Percentiles rank a stretch among this genome's conserved stretches.
phyloP scores from a whole-genome alignment of 2,113 vertebrate species.

The Chloropsis hardwickii region DNA sequence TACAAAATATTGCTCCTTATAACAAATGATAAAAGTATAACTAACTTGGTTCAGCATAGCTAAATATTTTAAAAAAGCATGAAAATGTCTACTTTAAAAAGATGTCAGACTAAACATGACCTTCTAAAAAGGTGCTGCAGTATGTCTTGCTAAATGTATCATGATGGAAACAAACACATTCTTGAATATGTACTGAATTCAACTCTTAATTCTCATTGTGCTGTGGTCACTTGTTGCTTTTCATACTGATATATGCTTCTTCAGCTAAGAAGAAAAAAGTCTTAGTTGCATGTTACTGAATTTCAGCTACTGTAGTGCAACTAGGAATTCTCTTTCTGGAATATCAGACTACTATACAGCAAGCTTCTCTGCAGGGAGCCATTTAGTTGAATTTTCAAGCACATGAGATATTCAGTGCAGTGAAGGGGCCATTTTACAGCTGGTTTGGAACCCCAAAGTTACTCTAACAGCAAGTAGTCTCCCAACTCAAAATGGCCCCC shows the following conservation, averaged over 20 bases:
- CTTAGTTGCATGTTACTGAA: constrained; percentile 46
- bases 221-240: background rate
- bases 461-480: background rate
- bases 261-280: constrained; percentile 23
- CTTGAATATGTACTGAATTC: constrained; percentile 27
- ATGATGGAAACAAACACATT: constrained; percentile 51
- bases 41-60: constrained; percentile 65
- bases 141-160: constrained; percentile 49
- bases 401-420: constrained; percentile 53
- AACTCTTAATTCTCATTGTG: background rate
- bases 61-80: constrained; percentile 67
- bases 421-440: constrained; percentile 32
- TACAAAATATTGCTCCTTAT: constrained; percentile 74
- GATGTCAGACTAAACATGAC: constrained; percentile 53
- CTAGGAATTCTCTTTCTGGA: constrained; percentile 20
- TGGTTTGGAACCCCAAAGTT: constrained; percentile 22
- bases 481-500: background rate
- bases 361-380: constrained; percentile 34
- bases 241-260: background rate
- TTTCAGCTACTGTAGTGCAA: constrained; percentile 49
- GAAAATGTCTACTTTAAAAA: constrained; percentile 65
- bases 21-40: constrained; percentile 68
- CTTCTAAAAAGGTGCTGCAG: constrained; percentile 52
- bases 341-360: background rate
- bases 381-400: constrained; percentile 41